phyloP scores from a whole-genome alignment of 2,888 invertebrate genomes.

The Drosophila cyrtoloma region DNA sequence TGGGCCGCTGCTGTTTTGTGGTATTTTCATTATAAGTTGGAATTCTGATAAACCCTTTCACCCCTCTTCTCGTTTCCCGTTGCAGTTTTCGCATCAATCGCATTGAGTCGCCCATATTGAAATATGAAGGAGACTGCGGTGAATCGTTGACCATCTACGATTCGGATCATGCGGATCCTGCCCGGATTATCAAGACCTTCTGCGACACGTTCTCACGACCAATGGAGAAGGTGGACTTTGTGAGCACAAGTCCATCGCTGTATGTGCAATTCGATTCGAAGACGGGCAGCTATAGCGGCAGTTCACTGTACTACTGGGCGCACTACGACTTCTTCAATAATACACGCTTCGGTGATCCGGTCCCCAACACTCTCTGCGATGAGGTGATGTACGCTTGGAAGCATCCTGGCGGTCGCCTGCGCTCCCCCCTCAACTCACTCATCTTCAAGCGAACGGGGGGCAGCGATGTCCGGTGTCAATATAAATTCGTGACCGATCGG shows the following conservation, averaged over 20 bases:
- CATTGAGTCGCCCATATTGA: conserved; percentile 94
- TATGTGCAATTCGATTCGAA: conserved; percentile 96
- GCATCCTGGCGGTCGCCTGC: conserved; percentile 90
- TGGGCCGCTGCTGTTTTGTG: conserved; percentile 5
- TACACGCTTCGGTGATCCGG: conserved; percentile 93
- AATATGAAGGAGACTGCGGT: conserved; percentile 95
- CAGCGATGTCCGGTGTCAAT: conserved; percentile 92
- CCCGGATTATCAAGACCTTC: conserved; percentile 96
- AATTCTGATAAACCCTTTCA: background rate
- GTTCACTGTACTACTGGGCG: conserved; percentile 97
- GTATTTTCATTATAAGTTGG: conserved; percentile 21
- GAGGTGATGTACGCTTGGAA: conserved; percentile 95
- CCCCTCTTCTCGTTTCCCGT: conserved; percentile 2
- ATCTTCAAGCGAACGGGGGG: conserved; percentile 93
- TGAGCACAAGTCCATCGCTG: conserved; percentile 94
- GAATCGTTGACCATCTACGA: conserved; percentile 96
- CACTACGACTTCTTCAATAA: conserved; percentile 98
- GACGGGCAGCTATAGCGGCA: conserved; percentile 96
- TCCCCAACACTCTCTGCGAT: conserved; percentile 93
- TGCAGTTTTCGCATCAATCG: conserved; percentile 93
- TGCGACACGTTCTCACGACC: conserved; percentile 97
- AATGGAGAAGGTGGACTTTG: conserved; percentile 97
- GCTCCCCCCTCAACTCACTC: conserved; percentile 94
- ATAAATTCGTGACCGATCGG: conserved; percentile 93
- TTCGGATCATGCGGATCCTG: conserved; percentile 94